Evolutionary conservation across 2,888 invertebrate species (phyloP), one percentile per base, ranked within the genome.

Genomic region (Pristionchus maxplancki): DNA sequence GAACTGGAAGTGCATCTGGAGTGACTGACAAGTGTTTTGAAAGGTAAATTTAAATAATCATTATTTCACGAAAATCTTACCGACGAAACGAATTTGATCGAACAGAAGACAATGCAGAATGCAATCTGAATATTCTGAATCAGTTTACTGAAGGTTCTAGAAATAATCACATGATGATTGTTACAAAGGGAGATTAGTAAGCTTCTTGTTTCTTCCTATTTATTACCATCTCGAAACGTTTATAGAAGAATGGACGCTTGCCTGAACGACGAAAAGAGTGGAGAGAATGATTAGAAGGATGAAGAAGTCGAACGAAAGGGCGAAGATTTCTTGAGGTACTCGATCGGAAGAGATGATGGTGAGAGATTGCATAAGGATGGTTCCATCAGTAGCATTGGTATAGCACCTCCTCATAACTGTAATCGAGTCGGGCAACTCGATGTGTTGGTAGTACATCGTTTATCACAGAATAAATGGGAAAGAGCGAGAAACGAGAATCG

Each of bases 381-480:
- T 9, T 24, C 58, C 58, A n/a, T 58, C 58, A 9, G 58, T 58
- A 9, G 58, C 58, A 58, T 58, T 58, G 58, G 58, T 58, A 9
- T 58, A 58, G n/a, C 58, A 58, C 58, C 58, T 58, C 58, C 58
- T 58, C 58, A 58, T 58, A 24, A 24, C 58, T 58, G 58, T 24
- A 58, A 58, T 24, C n/a, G 58, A 58, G 20, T 58, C 58, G 24
- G 58, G 58, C 58, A n/a, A n/a, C 1, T 58, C 58, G 58, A 58
- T 20, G 20, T 67, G 28, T 28, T 13, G 34, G 31, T 67, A 67
- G 64, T 31, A 67, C 64, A 40, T 40, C 40, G n/a, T 78, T 78
- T 78, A 78, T 78, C 78, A 82, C 82, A 82, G 50, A 53, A 34
- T 34, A 53, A 82, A 9, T 24, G 53, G n/a, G 82, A 82, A 82